phyloP scores from a whole-genome alignment of 2,113 vertebrate genomes.

The Ciconia stormi region DNA sequence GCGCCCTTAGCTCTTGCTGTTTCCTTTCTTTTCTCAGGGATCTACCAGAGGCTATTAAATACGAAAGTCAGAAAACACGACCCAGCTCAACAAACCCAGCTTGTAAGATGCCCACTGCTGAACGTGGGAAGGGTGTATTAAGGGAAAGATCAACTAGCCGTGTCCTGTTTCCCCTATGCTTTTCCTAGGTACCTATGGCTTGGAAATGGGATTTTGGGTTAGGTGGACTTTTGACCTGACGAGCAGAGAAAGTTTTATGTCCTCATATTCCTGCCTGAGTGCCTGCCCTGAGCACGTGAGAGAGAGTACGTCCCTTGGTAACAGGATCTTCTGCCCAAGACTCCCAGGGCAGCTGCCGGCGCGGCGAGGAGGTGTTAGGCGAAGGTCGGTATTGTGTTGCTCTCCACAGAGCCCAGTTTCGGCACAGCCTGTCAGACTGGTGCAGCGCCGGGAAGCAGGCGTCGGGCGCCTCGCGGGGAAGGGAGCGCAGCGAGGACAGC shows the following conservation, averaged over 20 bases:
- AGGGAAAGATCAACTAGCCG: neutral
- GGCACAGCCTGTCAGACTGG: fast-evolving
- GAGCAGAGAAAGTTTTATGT: neutral
- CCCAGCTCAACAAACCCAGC: neutral
- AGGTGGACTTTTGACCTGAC: neutral
- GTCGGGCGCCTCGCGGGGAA: fast-evolving
- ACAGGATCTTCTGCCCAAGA: neutral
- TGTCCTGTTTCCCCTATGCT: neutral
- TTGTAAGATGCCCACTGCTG: fast-evolving
- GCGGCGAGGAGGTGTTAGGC: neutral
- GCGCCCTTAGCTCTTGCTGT: neutral
- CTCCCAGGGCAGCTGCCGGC: neutral
- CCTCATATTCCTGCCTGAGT: neutral
- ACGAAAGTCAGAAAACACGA: fast-evolving
- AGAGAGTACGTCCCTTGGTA: fast-evolving
- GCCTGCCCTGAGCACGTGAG: fast-evolving
- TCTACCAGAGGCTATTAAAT: neutral
- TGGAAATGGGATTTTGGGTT: neutral
- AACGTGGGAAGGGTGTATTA: fast-evolving
- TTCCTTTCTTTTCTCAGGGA: neutral
- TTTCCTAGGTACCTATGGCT: neutral
- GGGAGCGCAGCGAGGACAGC: fast-evolving
- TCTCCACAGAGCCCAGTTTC: neutral
- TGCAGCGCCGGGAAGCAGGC: fast-evolving
- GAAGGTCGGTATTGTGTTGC: fast-evolving